Evolutionary conservation across 2,888 invertebrate genomes (phyloP), one percentile per base, ranked within the genome.

Genomic region (Idaea biselata): DNA sequence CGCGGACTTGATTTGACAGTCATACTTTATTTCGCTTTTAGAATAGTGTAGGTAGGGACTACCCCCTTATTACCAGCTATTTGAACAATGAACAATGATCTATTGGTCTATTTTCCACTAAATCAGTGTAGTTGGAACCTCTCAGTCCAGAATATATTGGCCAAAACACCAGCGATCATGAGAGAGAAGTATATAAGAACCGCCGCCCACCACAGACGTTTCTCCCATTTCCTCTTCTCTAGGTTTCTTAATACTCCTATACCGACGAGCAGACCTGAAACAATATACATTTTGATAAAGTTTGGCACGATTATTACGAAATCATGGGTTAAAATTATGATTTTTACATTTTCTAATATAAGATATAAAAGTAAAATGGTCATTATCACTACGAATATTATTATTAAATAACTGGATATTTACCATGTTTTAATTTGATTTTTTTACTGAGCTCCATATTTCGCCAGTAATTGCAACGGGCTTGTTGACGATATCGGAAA

Each of bases 181-280:
- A 97, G 93, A 0, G 94, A 86, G 63, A 94, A 90, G 77, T 95
- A 97, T 0, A 95, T 78, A 0, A 96, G 88, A 14, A 98, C 94
- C 18, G 96, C 96, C 71, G 95, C 93, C 96, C 97, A 97, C 95
- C 97, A 97, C 0, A 97, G 80, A 0, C 95, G 93, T 70, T 94
- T 95, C 87, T 97, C 97, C 96, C 97, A 97, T 63, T 94, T 94
- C 60, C 95, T 94, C 68, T 95, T 95, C 80, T 96, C 95, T 7
- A 98, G 91, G 87, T 98, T 98, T 18, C 97, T 93, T n/a, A 98
- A 91, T 0, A 97, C 95, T 11, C 97, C 96, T 66, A 97, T 95
- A 17, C 97, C 97, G 53, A 97, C 95, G 17, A 97, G 91, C 0
- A 97, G 91, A 61, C 97, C 97, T 79, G 96, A 93, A 85, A 79